Percentiles rank a stretch among this genome's conserved stretches.
Evolutionary conservation across 2,888 invertebrate species (phyloP).

Genomic region (Lamellibrachia satsuma): DNA sequence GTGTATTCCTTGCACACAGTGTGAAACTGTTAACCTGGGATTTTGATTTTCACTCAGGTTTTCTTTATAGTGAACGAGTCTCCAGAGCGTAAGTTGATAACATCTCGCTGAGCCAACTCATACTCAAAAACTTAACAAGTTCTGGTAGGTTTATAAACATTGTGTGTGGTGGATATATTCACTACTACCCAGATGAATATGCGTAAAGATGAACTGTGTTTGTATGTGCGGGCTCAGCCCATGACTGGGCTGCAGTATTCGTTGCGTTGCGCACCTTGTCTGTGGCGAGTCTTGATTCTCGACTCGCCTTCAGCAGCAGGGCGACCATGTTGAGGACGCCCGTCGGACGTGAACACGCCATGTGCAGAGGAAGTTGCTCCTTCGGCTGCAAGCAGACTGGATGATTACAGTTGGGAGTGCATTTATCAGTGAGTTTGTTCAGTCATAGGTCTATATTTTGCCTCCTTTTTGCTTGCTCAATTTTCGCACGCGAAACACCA

Average conservation of each 20-base stretch:
- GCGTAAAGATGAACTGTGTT: too few species aligned
- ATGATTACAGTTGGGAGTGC: not conserved
- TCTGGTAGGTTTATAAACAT: too few species aligned
- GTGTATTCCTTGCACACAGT: too few species aligned
- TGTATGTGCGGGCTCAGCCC: not conserved
- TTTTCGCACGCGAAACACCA: not conserved
- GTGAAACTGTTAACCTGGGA: too few species aligned
- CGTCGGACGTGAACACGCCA: slow-evolving; percentile 89
- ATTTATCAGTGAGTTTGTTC: not conserved
- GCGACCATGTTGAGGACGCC: slow-evolving; percentile 91
- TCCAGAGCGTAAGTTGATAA: too few species aligned
- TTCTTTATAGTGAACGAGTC: too few species aligned
- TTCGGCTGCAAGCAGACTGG: slow-evolving; percentile 75
- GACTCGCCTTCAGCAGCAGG: slow-evolving; percentile 85
- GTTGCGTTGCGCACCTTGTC: slow-evolving; percentile 78
- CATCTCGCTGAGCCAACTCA: too few species aligned
- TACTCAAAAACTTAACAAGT: too few species aligned
- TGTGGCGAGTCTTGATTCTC: slow-evolving; percentile 84
- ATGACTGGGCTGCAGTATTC: too few species aligned
- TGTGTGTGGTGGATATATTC: too few species aligned
- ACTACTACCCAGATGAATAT: too few species aligned
- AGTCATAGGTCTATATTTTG: not conserved
- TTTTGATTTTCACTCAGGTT: too few species aligned
- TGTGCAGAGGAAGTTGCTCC: slow-evolving; percentile 92
- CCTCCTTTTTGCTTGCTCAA: not conserved